A percentile compares a stretch with the other conserved stretches of the same genome.
Evolutionary conservation across 2,888 invertebrate species (phyloP).

Genomic region (Scotopteryx bipunctaria): DNA sequence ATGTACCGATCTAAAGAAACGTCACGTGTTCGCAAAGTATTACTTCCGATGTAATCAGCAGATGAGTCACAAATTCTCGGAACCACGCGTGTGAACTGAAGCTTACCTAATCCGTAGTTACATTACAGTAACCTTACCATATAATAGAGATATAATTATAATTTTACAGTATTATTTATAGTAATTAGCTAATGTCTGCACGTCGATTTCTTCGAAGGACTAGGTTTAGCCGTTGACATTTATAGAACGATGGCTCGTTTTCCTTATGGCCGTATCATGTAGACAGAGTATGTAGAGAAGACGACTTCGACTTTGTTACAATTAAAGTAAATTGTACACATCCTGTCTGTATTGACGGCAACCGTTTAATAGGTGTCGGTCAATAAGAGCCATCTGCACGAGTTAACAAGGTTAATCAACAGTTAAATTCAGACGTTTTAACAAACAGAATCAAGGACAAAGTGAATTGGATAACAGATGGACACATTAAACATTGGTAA

Average conservation of each 20-base stretch:
- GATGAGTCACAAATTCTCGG: constrained; percentile 62
- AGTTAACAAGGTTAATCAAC: constrained; percentile 61
- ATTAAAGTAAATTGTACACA: constrained; percentile 77
- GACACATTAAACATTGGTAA: neutral
- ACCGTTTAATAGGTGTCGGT: constrained; percentile 71
- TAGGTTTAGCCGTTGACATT: neutral
- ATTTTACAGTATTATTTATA: neutral
- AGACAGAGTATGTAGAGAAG: constrained; percentile 23
- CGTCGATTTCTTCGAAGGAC: constrained; percentile 5
- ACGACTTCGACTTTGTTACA: constrained; percentile 55
- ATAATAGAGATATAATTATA: constrained; percentile 13
- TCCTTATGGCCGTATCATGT: constrained; percentile 31
- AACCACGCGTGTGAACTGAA: constrained; percentile 45
- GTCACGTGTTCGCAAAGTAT: constrained; percentile 46
- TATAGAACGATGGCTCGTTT: constrained; percentile 22
- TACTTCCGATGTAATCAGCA: constrained; percentile 51
- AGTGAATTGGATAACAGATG: too few species aligned
- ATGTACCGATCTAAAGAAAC: constrained; percentile 8
- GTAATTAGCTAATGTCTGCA: constrained; percentile 2
- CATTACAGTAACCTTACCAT: constrained; percentile 23
- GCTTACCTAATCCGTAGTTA: constrained; percentile 48
- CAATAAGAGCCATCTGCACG: constrained; percentile 73
- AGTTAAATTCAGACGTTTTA: constrained; percentile 56
- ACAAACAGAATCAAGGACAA: constrained; percentile 23
- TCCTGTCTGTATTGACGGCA: constrained; percentile 72